Conservation (phyloP, 2,797 vertebrate species). For the Brachyrhaphis roseni region DNA sequence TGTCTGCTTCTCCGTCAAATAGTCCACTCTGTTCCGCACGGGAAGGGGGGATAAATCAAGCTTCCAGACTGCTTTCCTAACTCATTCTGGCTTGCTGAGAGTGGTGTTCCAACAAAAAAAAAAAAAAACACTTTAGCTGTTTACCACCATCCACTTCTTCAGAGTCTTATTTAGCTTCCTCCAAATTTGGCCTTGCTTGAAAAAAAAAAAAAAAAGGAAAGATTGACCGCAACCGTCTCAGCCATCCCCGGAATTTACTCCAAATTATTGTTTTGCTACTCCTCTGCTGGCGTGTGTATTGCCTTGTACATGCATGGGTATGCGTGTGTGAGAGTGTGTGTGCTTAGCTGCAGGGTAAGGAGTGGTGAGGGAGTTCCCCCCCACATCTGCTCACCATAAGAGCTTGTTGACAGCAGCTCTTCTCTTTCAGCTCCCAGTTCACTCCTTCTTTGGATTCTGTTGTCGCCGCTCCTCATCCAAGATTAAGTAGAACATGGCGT, state of each 20-base stretch:
- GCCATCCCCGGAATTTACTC: conserved; percentile 80
- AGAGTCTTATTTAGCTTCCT: conserved; percentile 24
- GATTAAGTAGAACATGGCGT: conserved; percentile 61
- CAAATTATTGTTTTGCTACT: conserved; percentile 81
- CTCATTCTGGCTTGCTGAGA: conserved; percentile 44
- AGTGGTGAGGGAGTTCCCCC: conserved; percentile 76
- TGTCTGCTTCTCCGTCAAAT: conserved; percentile 64
- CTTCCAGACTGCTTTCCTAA: conserved; percentile 31
- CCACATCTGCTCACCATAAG: conserved; percentile 86
- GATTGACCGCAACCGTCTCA: conserved; percentile 69
- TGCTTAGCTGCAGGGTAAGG: conserved; percentile 72
- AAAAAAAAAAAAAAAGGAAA: background rate
- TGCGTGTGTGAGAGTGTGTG: conserved; percentile 50
- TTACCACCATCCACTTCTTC: conserved; percentile 55
- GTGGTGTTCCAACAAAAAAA: conserved; percentile 51
- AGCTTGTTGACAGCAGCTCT: conserved; percentile 83
- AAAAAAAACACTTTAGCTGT: conserved; percentile 49
- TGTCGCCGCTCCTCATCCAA: conserved; percentile 57
- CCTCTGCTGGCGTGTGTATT: conserved; percentile 51
- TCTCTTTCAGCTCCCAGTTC: conserved; percentile 51
- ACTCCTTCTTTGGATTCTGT: conserved; percentile 61
- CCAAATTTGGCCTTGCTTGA: conserved; percentile 51
- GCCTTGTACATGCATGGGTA: conserved; percentile 37
- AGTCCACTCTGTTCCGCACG: conserved; percentile 50
- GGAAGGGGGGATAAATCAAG: conserved; percentile 64